These are phyloP conservation scores for Adelosebastes latens DNA, from an alignment of 2,797 vertebrate genomes.

Conservation along the genomic window DNA sequence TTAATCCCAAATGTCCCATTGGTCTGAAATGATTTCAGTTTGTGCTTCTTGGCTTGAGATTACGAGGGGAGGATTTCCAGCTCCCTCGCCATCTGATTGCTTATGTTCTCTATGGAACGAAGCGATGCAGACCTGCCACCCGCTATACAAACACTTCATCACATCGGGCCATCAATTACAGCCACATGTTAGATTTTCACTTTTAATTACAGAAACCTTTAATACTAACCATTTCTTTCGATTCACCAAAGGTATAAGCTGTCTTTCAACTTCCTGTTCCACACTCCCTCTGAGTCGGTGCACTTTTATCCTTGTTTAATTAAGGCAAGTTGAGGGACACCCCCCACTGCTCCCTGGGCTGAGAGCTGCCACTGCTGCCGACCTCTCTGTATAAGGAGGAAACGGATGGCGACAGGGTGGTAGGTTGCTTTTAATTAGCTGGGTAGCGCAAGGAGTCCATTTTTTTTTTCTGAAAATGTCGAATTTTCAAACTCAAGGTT, in stretches of 20 bases:
- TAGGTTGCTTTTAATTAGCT: slow-evolving; percentile 63
- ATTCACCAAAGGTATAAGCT: not conserved
- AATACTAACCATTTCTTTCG: not conserved
- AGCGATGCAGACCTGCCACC: slow-evolving; percentile 39
- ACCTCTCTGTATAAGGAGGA: slow-evolving; percentile 44
- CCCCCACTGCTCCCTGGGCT: slow-evolving; percentile 44
- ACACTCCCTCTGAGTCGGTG: slow-evolving; percentile 8
- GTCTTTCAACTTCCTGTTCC: slow-evolving; percentile 11
- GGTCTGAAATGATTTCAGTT: slow-evolving; percentile 65
- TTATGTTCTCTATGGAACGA: slow-evolving; percentile 38
- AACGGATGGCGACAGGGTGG: slow-evolving; percentile 22
- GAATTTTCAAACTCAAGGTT: slow-evolving; percentile 29
- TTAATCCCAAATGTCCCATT: slow-evolving; percentile 68
- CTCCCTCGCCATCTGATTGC: slow-evolving; percentile 67
- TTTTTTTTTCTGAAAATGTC: not conserved
- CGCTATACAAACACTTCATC: slow-evolving; percentile 28
- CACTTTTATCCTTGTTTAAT: slow-evolving; percentile 58
- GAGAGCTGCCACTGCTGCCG: slow-evolving; percentile 49
- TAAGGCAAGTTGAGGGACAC: slow-evolving; percentile 57
- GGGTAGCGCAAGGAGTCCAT: not conserved
- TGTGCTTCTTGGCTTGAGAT: slow-evolving; percentile 62
- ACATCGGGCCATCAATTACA: slow-evolving; percentile 12
- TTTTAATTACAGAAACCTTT: not conserved
- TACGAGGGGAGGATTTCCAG: slow-evolving; percentile 51
- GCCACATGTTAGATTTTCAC: not conserved